phyloP scores from a whole-genome alignment of 2,888 invertebrate genomes.

The Terebella lapidaria region DNA sequence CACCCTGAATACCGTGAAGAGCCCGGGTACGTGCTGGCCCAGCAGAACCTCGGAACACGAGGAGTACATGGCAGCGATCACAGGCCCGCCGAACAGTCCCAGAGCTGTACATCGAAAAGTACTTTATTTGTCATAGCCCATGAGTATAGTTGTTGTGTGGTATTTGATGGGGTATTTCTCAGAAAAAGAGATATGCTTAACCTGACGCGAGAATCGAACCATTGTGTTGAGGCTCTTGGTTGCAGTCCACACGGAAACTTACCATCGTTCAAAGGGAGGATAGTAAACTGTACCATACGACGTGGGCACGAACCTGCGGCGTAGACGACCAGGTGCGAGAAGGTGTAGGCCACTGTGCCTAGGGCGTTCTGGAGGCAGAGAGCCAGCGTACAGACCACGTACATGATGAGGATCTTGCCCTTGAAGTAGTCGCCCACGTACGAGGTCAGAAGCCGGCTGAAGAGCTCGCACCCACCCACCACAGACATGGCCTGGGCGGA shows the following conservation, averaged over 20 bases:
- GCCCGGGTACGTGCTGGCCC: slow-evolving; percentile 11
- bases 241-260: too few species aligned
- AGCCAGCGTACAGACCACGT: slow-evolving; percentile 10
- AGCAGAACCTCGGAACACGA: slow-evolving; percentile 16
- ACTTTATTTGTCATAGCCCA: too few species aligned
- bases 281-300: too few species aligned
- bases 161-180: too few species aligned
- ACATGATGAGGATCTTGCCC: slow-evolving; percentile 16
- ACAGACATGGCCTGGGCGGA: slow-evolving; percentile 19
- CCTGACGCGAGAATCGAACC: too few species aligned
- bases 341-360: slow-evolving; percentile 11
- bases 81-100: slow-evolving; percentile 18
- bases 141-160: too few species aligned
- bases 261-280: too few species aligned
- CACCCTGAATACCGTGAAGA: slow-evolving; percentile 17
- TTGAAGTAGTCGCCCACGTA: slow-evolving; percentile 19
- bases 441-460: slow-evolving; percentile 19
- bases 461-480: slow-evolving; percentile 16
- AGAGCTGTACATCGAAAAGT: slow-evolving; percentile 7
- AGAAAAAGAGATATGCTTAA: too few species aligned
- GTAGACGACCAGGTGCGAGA: slow-evolving; percentile 17
- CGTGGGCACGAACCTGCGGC: slow-evolving; percentile 19
- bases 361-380: slow-evolving; percentile 16
- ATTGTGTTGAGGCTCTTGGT: too few species aligned
- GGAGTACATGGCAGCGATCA: slow-evolving; percentile 22